Conservation (phyloP, 2,113 vertebrate genomes). For the Nycticorax nycticorax region DNA sequence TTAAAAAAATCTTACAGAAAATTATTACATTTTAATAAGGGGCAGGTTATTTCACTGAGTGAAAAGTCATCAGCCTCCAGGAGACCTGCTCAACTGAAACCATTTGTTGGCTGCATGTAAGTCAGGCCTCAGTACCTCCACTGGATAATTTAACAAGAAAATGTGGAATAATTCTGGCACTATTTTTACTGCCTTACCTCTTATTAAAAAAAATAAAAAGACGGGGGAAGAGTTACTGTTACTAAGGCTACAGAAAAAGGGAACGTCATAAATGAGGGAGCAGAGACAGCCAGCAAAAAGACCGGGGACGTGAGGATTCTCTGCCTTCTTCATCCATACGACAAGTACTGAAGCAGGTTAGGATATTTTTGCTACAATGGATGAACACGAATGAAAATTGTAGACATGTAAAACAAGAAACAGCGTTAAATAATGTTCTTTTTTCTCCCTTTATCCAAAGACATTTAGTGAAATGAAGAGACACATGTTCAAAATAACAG, state of each 20-base stretch:
- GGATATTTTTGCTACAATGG: background rate
- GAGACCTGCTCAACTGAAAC: background rate
- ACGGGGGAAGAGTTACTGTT: background rate
- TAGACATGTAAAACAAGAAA: background rate
- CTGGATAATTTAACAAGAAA: background rate
- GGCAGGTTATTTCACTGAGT: background rate
- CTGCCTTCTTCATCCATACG: background rate
- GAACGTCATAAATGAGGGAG: accelerated
- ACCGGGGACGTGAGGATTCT: background rate
- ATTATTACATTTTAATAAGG: conserved; percentile 44
- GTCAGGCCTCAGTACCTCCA: background rate
- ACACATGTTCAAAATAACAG: background rate
- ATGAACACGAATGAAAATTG: background rate
- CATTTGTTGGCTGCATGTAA: background rate
- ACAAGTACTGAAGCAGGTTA: background rate
- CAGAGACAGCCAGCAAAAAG: background rate
- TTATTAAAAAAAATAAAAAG: background rate
- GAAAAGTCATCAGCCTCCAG: background rate
- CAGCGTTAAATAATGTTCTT: background rate
- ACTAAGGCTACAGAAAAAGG: background rate
- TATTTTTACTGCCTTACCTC: background rate
- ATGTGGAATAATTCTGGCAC: background rate
- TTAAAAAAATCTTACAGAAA: conserved; percentile 19
- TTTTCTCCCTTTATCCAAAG: background rate
- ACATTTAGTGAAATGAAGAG: background rate